Conservation (phyloP, 2,797 vertebrate species). For the Cuniculus paca region DNA sequence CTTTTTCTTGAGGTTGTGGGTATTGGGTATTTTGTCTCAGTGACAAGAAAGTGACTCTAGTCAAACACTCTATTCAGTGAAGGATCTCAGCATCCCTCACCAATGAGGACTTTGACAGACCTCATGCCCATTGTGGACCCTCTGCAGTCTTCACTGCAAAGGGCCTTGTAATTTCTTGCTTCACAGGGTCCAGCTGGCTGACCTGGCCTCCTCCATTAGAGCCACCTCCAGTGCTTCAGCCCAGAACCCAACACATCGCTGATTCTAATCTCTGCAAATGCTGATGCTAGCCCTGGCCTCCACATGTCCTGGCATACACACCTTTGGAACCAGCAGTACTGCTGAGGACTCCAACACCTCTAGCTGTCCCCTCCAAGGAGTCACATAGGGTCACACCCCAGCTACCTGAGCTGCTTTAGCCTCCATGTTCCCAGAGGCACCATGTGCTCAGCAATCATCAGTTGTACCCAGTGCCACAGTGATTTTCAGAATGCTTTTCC, state of each 20-base stretch:
- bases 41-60: background rate
- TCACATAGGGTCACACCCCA: background rate
- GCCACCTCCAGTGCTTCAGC: background rate
- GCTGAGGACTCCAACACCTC: no score
- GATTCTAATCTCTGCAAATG: background rate
- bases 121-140: no score
- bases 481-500: background rate
- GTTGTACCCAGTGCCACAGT: background rate
- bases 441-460: background rate
- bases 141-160: background rate
- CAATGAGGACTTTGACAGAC: background rate
- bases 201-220: background rate
- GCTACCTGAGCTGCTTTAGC: background rate
- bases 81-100: no score
- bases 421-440: no score
- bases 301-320: background rate
- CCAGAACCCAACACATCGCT: background rate
- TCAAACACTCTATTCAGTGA: background rate
- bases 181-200: no score
- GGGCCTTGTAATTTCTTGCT: background rate
- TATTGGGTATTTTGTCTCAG: background rate
- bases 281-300: background rate
- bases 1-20: background rate
- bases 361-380: no score
- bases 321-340: background rate